phyloP scores from a whole-genome alignment of 2,113 vertebrate species.

The Dissostichus mawsoni region DNA sequence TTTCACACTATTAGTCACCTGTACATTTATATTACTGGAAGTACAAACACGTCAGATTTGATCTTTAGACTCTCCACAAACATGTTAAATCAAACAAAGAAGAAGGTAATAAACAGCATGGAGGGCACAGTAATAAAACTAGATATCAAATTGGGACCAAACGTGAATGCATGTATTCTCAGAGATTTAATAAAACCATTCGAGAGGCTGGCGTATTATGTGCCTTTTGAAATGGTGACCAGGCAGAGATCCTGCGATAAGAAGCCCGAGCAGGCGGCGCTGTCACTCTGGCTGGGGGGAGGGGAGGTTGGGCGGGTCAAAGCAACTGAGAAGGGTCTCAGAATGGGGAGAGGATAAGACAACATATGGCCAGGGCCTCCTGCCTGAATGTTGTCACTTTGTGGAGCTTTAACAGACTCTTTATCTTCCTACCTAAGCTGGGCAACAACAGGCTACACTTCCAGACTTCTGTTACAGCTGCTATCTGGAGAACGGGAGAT shows the following conservation, averaged over 20 bases:
- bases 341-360: conserved; percentile 59
- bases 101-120: not conserved
- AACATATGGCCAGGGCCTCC: conserved; percentile 64
- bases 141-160: not conserved
- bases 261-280: conserved; percentile 66
- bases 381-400: conserved; percentile 33
- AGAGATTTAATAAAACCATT: not conserved
- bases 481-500: conserved; percentile 47
- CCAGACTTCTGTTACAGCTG: conserved; percentile 26
- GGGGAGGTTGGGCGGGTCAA: conserved; percentile 10
- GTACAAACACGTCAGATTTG: conserved; percentile 6
- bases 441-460: conserved; percentile 26
- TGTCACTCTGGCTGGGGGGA: conserved; percentile 68
- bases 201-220: not conserved
- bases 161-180: not conserved
- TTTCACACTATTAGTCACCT: conserved; percentile 29
- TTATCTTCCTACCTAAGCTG: conserved; percentile 18
- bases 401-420: conserved; percentile 33
- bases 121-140: not conserved
- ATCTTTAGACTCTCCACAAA: conserved; percentile 68
- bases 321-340: conserved; percentile 58
- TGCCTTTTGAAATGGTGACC: conserved; percentile 53
- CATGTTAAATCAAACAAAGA: conserved; percentile 41
- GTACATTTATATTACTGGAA: not conserved
- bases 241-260: conserved; percentile 53